Evolutionary conservation across 1,140 invertebrate genomes (phyloP).

Genomic region (Lethocerus indicus): DNA sequence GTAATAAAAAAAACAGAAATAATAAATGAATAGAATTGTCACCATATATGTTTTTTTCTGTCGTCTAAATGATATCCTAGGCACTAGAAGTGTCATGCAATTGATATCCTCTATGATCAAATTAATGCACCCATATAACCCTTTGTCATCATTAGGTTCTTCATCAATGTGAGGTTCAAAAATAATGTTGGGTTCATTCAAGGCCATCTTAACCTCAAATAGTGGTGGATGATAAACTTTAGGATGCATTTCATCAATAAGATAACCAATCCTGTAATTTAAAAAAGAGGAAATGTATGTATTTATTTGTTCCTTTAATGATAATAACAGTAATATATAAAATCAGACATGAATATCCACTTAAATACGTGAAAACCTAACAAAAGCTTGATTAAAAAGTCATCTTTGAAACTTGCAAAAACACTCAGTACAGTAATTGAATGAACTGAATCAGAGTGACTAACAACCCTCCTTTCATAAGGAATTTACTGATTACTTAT

Average conservation of each 20-base stretch:
- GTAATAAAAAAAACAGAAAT: no score
- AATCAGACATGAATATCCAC: no score
- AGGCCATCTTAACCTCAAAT: slow-evolving; percentile 42
- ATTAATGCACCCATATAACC: slow-evolving; percentile 38
- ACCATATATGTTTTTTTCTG: slow-evolving; percentile 15
- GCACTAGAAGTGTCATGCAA: slow-evolving; percentile 27
- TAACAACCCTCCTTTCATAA: no score
- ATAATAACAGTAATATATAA: no score
- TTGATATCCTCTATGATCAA: slow-evolving; percentile 39
- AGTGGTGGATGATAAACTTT: slow-evolving; percentile 26
- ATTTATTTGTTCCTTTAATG: background rate
- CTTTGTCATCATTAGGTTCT: slow-evolving; percentile 26
- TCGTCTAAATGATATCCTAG: slow-evolving; percentile 13
- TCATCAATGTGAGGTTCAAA: slow-evolving; percentile 41
- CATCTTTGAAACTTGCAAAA: no score
- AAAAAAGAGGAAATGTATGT: background rate
- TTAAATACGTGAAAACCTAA: no score
- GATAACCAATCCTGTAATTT: slow-evolving; percentile 24
- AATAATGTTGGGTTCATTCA: slow-evolving; percentile 39
- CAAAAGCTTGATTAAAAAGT: no score
- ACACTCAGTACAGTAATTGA: no score
- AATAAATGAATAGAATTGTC: no score
- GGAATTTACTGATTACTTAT: no score
- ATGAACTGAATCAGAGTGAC: no score
- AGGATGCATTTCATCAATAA: slow-evolving; percentile 29